phyloP scores from a whole-genome alignment of 1,140 invertebrate genomes.

The Andrena cerasifolii region DNA sequence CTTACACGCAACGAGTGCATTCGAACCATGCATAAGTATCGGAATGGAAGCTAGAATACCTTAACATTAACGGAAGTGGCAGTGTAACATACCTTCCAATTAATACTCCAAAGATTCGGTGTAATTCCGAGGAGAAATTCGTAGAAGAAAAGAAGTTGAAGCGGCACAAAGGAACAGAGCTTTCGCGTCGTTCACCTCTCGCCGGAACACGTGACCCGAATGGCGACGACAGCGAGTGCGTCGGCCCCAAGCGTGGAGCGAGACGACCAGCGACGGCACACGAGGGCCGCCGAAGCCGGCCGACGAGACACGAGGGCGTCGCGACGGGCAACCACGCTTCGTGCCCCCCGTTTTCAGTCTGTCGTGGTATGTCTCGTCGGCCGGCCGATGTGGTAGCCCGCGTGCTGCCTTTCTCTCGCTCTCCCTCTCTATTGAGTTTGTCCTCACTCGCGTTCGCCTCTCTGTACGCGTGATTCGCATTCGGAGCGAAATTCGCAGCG shows the following conservation, averaged over 20 bases:
- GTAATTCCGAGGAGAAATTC: not conserved
- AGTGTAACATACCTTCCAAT: too few species aligned
- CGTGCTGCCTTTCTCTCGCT: slow-evolving; percentile 49
- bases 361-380: slow-evolving; percentile 72
- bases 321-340: slow-evolving; percentile 80
- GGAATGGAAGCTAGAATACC: too few species aligned
- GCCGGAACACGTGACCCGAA: slow-evolving; percentile 57
- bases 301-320: slow-evolving; percentile 75
- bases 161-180: not conserved
- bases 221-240: slow-evolving; percentile 58
- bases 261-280: slow-evolving; percentile 5
- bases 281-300: slow-evolving; percentile 58
- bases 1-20: too few species aligned
- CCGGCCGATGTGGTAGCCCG: slow-evolving; percentile 54
- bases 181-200: slow-evolving; percentile 33
- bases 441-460: slow-evolving; percentile 28
- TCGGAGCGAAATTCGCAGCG: not conserved
- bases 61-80: too few species aligned
- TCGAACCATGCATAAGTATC: too few species aligned
- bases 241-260: slow-evolving; percentile 50
- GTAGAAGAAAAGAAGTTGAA: not conserved
- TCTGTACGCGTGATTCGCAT: slow-evolving; percentile 21
- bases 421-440: slow-evolving; percentile 37
- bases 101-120: not conserved
- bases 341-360: slow-evolving; percentile 80